These are phyloP conservation scores for Pyrrhia umbra DNA, from an alignment of 2,888 invertebrate genomes.

Conservation along the genomic window DNA sequence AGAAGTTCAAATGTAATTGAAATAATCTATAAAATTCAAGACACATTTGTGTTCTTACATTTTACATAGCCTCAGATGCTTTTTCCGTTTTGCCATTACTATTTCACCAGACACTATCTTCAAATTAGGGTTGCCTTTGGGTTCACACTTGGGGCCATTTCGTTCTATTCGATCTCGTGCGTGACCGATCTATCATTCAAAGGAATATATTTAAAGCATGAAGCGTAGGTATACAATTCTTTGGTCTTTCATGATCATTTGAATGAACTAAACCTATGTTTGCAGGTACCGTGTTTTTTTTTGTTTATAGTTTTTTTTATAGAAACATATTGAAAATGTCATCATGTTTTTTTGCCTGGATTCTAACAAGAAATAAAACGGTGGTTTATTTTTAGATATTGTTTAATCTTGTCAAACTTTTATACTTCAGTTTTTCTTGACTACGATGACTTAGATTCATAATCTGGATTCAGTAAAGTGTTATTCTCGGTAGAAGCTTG, in stretches of 20 bases:
- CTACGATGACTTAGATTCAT: no score
- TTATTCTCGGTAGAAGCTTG: no score
- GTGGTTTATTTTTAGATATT: no score
- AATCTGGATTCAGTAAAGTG: no score
- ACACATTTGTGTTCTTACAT: background rate
- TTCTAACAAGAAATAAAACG: no score
- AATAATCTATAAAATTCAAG: background rate
- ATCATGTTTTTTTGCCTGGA: no score
- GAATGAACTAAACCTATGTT: background rate
- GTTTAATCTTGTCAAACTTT: no score
- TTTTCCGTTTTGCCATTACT: constrained; percentile 35
- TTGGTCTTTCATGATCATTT: constrained; percentile 8
- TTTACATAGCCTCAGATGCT: constrained; percentile 8
- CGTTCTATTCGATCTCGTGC: constrained; percentile 31
- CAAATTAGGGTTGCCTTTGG: constrained; percentile 25
- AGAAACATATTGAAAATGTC: no score
- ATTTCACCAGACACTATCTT: constrained; percentile 33
- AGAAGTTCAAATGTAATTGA: background rate
- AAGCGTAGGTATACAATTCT: constrained; percentile 37
- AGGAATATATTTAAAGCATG: constrained; percentile 33
- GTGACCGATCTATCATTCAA: constrained; percentile 54
- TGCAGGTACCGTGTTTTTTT: no score
- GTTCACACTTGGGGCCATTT: constrained; percentile 27
- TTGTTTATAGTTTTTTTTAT: no score
- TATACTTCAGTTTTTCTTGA: no score